phyloP scores from a whole-genome alignment of 1,140 invertebrate genomes.

The Teleogryllus occipitalis region DNA sequence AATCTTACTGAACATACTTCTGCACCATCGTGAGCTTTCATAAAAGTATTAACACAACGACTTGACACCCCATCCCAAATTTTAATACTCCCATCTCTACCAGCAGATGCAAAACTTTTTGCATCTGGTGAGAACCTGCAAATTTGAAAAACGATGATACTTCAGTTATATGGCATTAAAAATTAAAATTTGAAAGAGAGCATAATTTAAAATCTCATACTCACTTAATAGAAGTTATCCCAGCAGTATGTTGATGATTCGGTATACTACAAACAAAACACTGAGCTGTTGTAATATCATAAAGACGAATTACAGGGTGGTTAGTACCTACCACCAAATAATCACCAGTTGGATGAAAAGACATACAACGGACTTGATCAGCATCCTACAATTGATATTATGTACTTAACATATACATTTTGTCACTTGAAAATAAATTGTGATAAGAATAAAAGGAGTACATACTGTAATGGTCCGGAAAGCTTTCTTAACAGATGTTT shows the following conservation, averaged over 20 bases:
- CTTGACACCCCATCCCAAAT: constrained; percentile 94
- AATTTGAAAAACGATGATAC: not conserved
- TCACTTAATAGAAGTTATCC: constrained; percentile 78
- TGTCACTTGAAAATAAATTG: not conserved
- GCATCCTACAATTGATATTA: constrained; percentile 58
- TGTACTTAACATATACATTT: not conserved
- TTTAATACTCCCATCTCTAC: constrained; percentile 90
- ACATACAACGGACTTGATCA: constrained; percentile 76
- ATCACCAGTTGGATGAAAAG: constrained; percentile 93
- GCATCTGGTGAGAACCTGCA: constrained; percentile 65
- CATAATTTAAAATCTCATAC: constrained; percentile 24
- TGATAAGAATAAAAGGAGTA: not conserved
- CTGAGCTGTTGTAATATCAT: constrained; percentile 91
- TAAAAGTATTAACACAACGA: constrained; percentile 88
- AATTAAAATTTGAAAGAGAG: not conserved
- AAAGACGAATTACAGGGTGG: constrained; percentile 83
- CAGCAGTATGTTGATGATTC: constrained; percentile 80
- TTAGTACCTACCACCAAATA: constrained; percentile 88
- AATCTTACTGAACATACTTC: constrained; percentile 93
- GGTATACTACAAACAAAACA: constrained; percentile 91
- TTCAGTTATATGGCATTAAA: not conserved
- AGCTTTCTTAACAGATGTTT: constrained; percentile 95
- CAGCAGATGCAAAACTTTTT: constrained; percentile 81
- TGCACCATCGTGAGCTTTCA: constrained; percentile 85
- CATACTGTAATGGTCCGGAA: constrained; percentile 79